A percentile compares a stretch with the other conserved stretches of the same genome.
Evolutionary conservation across 2,888 invertebrate species (phyloP).

Genomic region (Dynastes tityus): DNA sequence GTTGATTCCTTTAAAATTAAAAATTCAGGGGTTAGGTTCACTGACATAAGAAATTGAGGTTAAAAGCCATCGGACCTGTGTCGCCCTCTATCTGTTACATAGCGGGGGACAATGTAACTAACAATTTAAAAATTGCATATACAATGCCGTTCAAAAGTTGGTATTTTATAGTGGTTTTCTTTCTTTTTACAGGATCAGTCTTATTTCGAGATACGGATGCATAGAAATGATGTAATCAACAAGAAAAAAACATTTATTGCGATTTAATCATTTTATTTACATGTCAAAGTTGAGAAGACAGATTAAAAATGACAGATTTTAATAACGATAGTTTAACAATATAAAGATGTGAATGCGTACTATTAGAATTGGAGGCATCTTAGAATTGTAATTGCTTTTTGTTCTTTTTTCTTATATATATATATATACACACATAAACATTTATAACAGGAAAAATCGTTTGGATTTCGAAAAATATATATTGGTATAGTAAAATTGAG

Average conservation of each 20-base stretch:
- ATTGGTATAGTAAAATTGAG: constrained; percentile 12
- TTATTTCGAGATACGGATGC: not conserved
- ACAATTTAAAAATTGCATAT: too few species aligned
- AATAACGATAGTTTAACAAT: too few species aligned
- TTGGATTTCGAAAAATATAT: constrained; percentile 15
- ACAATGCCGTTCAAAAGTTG: too few species aligned
- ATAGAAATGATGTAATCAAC: not conserved
- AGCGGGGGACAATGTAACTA: too few species aligned
- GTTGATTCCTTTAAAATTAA: not conserved
- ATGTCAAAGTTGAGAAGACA: too few species aligned
- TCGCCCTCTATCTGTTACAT: not conserved
- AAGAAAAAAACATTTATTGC: too few species aligned
- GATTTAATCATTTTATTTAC: too few species aligned
- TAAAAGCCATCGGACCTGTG: too few species aligned
- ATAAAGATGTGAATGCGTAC: too few species aligned
- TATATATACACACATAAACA: not conserved
- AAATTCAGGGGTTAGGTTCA: not conserved
- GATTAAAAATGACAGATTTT: too few species aligned
- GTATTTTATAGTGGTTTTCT: not conserved
- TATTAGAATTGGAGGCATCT: too few species aligned
- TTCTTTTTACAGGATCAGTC: constrained; percentile 2
- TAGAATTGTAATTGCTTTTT: too few species aligned
- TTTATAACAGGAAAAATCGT: not conserved
- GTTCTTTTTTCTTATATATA: not conserved
- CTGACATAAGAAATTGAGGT: not conserved